Evolutionary conservation across 2,113 vertebrate genomes (phyloP), one percentile per base, ranked within the genome.

Genomic region (Galemys pyrenaicus): DNA sequence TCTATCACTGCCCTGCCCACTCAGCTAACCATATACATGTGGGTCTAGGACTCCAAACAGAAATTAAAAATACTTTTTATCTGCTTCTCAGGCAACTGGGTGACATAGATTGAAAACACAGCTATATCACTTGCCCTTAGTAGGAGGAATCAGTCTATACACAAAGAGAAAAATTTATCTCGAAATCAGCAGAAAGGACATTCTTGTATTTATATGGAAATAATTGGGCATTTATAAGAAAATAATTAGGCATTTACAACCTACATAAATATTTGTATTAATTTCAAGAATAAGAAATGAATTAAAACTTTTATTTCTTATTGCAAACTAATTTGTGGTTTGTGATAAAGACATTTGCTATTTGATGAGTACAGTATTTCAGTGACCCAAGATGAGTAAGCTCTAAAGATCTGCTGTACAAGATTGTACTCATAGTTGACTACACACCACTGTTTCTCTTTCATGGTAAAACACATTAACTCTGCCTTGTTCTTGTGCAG

Each of bases 261-360:
- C n/a, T 46, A 28, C 11, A 24, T 22, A 68, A 30, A 54, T 8
- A 1, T 73, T 35, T 54, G 17, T 44, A 46, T 67, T n/a, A 67
- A 71, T 65, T 41, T 78, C 35, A 87, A 54, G 60, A 86, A 60
- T 62, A 86, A n/a, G 28, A 86, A 93, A 89, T 2, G 89, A 70
- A 87, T 81, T 73, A 37, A 51, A 82, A 88, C 74, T 37, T 26
- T 67, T 54, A 54, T 67, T 90, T 82, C 26, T 71, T 15, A 64
- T 22, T 37, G 32, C 15, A 67, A 80, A 64, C 35, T 6, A 64
- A 32, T 49, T 60, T 37, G 6, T 11, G 32, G 16, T n/a, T 92
- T 56, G 62, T 2, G 20, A 13, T 51, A 85, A 41, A 54, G 19
- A 39, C 19, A 39, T 44, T 58, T 90, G 51, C 32, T 81, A 15